Conservation (phyloP, 1,140 invertebrate genomes). For the Batillaria attramentaria region DNA sequence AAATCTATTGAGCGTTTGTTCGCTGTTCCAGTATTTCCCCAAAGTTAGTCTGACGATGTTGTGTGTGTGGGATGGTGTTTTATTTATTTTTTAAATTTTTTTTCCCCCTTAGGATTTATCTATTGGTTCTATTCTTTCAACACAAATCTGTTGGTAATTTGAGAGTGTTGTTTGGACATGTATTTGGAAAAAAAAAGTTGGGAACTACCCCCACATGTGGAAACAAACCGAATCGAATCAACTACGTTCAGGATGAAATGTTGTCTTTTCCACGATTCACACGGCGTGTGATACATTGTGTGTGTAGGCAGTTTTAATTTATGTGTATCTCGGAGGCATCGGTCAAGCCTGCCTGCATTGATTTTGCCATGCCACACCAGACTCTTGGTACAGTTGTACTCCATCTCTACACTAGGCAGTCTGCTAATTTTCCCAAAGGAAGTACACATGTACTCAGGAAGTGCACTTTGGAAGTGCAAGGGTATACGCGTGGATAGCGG, state of each 20-base stretch:
- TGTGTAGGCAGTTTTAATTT: not conserved
- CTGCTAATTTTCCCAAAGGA: slow-evolving; percentile 19
- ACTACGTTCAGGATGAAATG: not conserved
- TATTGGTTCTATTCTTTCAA: not conserved
- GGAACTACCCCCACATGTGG: not conserved
- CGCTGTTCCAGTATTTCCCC: slow-evolving; percentile 17
- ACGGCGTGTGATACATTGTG: not conserved
- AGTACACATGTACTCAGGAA: slow-evolving; percentile 11
- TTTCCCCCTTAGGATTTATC: not conserved
- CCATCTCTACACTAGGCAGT: slow-evolving; percentile 17
- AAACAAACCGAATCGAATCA: not conserved
- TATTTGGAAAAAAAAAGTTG: not conserved
- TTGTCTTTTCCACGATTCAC: not conserved
- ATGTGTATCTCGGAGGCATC: not conserved
- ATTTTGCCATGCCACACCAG: too few species aligned
- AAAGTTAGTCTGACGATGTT: slow-evolving; percentile 4
- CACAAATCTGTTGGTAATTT: not conserved
- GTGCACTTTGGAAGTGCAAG: not conserved
- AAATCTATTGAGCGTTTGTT: not conserved
- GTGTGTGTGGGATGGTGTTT: slow-evolving; percentile 16
- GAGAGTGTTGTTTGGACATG: not conserved
- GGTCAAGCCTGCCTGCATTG: slow-evolving; percentile 34
- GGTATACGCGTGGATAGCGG: not conserved
- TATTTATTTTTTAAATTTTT: not conserved
- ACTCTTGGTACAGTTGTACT: too few species aligned